These are phyloP conservation scores for Ligdia adustata DNA, from an alignment of 2,888 invertebrate species.

Conservation along the genomic window DNA sequence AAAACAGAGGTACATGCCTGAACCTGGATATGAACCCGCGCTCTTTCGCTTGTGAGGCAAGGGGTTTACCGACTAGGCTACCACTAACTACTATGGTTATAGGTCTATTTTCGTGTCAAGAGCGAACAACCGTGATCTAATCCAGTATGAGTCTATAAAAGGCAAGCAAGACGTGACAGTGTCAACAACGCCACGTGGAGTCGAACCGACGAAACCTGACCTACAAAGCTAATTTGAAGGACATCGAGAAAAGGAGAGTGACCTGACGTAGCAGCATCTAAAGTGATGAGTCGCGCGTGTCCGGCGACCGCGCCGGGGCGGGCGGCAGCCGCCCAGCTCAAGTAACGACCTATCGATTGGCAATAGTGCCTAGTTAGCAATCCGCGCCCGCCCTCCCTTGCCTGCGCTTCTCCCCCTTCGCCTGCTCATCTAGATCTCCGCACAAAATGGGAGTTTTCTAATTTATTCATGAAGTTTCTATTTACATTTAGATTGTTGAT, in stretches of 20 bases:
- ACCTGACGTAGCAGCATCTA: slow-evolving; percentile 81
- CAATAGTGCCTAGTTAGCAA: slow-evolving; percentile 83
- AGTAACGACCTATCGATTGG: slow-evolving; percentile 83
- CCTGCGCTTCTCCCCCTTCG: slow-evolving; percentile 37
- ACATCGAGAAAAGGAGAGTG: slow-evolving; percentile 84
- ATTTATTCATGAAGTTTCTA: slow-evolving; percentile 50
- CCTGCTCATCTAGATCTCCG: slow-evolving; percentile 48
- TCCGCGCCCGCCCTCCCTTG: slow-evolving; percentile 51
- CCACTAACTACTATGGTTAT: no score
- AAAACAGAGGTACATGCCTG: no score
- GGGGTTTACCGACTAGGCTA: no score
- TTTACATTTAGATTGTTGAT: slow-evolving; percentile 31
- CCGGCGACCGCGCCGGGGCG: slow-evolving; percentile 54
- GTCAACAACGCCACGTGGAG: slow-evolving; percentile 80
- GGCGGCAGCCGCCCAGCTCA: slow-evolving; percentile 59
- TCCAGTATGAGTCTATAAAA: slow-evolving; percentile 47
- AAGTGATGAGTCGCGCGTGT: slow-evolving; percentile 82
- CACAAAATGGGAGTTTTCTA: slow-evolving; percentile 45
- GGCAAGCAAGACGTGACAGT: slow-evolving; percentile 41
- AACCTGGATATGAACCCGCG: no score
- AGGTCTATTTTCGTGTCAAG: no score
- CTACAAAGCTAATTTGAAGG: slow-evolving; percentile 85
- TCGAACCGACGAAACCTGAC: slow-evolving; percentile 77
- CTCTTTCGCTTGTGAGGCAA: no score
- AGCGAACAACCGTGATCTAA: slow-evolving; percentile 19